A percentile compares a stretch with the other conserved stretches of the same genome.
phyloP scores from a whole-genome alignment of 2,888 invertebrate genomes.

The Philopedon plagiatum region DNA sequence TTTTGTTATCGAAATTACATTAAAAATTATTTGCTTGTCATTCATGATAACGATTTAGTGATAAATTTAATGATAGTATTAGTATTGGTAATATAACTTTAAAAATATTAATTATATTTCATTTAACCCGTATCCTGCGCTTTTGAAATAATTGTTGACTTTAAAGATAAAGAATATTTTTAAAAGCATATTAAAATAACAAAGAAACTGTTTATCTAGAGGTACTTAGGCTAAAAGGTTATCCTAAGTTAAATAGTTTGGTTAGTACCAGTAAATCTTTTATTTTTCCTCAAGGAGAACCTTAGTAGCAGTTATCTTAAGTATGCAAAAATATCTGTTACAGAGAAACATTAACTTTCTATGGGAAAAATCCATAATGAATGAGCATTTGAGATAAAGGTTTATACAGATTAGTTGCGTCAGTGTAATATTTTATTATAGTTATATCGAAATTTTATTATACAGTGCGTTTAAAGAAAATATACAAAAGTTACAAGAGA shows the following conservation, averaged over 20 bases:
- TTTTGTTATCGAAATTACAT: too few species aligned
- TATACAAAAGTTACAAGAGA: too few species aligned
- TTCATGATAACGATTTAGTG: too few species aligned
- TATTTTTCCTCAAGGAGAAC: background rate
- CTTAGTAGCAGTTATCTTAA: background rate
- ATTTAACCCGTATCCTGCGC: too few species aligned
- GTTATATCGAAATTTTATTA: too few species aligned
- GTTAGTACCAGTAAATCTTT: background rate
- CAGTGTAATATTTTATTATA: too few species aligned
- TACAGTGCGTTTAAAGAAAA: too few species aligned
- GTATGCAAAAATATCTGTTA: background rate
- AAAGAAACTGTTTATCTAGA: background rate
- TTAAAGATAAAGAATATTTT: background rate
- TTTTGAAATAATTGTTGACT: too few species aligned
- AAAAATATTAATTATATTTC: too few species aligned
- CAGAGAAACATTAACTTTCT: background rate
- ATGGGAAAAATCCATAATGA: slow-evolving; percentile 2
- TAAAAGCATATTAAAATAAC: background rate
- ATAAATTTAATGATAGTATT: too few species aligned
- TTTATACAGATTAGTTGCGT: background rate
- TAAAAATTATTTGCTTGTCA: too few species aligned
- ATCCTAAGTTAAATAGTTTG: background rate
- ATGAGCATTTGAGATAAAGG: background rate
- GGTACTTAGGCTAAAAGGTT: background rate
- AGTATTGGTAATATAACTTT: too few species aligned